Evolutionary conservation across 2,888 invertebrate species (phyloP), one percentile per base, ranked within the genome.

Genomic region (Limenitis camilla): DNA sequence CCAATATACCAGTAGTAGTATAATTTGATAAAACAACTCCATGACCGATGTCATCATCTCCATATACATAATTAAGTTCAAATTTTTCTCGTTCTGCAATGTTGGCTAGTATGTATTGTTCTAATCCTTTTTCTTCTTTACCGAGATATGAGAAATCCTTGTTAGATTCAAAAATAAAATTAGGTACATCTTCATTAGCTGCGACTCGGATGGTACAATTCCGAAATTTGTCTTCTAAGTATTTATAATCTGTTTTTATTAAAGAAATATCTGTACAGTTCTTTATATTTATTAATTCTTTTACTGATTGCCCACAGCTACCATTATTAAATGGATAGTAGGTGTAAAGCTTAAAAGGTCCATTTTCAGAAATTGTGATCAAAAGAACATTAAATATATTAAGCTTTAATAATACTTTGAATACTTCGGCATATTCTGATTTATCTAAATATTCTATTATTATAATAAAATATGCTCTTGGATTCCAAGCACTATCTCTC

Each of bases 81-180:
- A 75, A 60, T 1, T 66, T 66, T 59, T 71, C 69, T 6, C 55
- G 55, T 11, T 60, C 33, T 32, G 74, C 72, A 41, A 77, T 68
- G 5, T 63, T 71, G 36, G 69, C 64, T 5, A 81, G 56, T 8
- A 81, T 53, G 47, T 65, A 74, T 54, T 80, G 76, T 56, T 81
- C 81, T 41, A 76, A 51, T 8, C 76, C 78, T 29, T 61, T 60
- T 19, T 10, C 28, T 6, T 41, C 6, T 10, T 11, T 19, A n/a
- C 68, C 65, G 11, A 52, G 33, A 29, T 65, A 61, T 5, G 66
- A 61, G 31, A 57, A 64, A 38, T 65, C 66, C 33, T 66, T 64
- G 41, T 64, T 70, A 5, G 59, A 56, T 53, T 61, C 47, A n/a
- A 67, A 64, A 54, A 73, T 71, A 27, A 72, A 64, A 49, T 69